Conservation (phyloP, 2,113 vertebrate species). For the Siniperca knerii region DNA sequence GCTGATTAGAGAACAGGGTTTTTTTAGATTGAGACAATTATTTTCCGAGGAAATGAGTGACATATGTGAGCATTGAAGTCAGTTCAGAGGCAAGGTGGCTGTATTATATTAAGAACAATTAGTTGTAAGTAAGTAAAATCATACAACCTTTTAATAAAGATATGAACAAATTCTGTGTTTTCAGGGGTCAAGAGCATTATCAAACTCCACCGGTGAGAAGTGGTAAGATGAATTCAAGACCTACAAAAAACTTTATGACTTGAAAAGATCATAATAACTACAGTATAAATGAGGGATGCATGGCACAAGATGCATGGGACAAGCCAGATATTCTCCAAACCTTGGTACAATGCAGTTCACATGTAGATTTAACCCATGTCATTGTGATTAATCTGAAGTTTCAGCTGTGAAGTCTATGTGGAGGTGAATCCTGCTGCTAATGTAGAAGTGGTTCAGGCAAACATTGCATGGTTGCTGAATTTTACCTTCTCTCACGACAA, state of each 20-base stretch:
- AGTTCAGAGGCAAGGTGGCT: background rate
- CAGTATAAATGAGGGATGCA: background rate
- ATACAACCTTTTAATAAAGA: background rate
- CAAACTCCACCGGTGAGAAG: background rate
- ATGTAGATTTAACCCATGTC: background rate
- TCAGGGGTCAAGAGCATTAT: conserved; percentile 39
- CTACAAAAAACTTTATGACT: background rate
- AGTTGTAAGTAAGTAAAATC: background rate
- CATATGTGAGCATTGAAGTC: background rate
- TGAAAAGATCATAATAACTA: background rate
- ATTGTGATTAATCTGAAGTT: conserved; percentile 56
- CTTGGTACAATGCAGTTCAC: background rate
- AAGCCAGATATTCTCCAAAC: background rate
- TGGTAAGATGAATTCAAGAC: conserved; percentile 58
- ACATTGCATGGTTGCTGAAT: conserved; percentile 57
- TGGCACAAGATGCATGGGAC: too few species aligned
- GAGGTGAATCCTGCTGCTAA: conserved; percentile 61
- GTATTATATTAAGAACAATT: background rate
- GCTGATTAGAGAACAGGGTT: conserved; percentile 25
- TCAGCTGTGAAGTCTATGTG: conserved; percentile 65
- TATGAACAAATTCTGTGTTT: conserved; percentile 18
- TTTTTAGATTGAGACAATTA: background rate
- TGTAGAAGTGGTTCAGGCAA: conserved; percentile 64
- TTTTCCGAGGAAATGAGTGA: background rate
- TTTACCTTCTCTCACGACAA: conserved; percentile 3